phyloP scores from a whole-genome alignment of 2,113 vertebrate genomes.

The Okapia johnstoni region DNA sequence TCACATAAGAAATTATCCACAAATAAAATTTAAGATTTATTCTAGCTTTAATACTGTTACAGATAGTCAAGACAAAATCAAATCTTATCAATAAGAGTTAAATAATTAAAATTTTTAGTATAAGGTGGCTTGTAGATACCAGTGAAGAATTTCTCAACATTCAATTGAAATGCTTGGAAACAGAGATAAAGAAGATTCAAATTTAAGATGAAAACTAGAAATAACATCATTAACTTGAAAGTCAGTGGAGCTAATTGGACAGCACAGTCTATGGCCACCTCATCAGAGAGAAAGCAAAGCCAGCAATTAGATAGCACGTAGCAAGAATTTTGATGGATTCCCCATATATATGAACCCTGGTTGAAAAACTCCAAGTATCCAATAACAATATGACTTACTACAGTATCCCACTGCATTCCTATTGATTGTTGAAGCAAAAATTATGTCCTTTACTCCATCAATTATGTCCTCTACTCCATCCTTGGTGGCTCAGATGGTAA shows the following conservation, averaged over 20 bases:
- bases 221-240: background rate
- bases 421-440: background rate
- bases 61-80: background rate
- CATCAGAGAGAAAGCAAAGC: background rate
- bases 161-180: background rate
- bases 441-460: background rate
- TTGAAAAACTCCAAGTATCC: background rate
- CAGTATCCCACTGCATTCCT: background rate
- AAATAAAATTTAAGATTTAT: background rate
- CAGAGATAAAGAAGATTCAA: background rate
- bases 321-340: background rate
- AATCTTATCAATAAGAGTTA: background rate
- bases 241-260: background rate
- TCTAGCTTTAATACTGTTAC: background rate
- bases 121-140: background rate
- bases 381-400: background rate
- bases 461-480: background rate
- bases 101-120: background rate
- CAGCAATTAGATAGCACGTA: background rate
- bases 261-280: background rate
- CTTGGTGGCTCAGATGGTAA: background rate
- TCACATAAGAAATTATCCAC: background rate
- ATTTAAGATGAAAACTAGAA: background rate
- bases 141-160: background rate
- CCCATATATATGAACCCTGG: background rate